Evolutionary conservation across 2,113 vertebrate species (phyloP).

Genomic region (Anolis sagrei): DNA sequence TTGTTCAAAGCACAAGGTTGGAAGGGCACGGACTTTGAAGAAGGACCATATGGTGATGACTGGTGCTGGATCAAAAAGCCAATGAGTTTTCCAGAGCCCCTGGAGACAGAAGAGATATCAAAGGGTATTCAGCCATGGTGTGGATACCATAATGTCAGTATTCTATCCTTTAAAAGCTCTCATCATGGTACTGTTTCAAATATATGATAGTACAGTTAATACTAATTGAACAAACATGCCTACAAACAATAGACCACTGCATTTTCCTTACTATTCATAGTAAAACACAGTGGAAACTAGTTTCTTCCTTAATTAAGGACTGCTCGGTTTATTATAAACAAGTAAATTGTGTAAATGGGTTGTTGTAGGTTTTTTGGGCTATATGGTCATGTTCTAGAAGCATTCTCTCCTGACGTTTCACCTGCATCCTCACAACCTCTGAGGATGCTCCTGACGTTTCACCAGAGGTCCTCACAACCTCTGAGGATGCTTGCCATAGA

Average conservation of each 20-base stretch:
- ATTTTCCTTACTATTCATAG: background rate
- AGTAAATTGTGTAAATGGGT: slow-evolving; percentile 7
- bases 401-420: too few relatives aligned
- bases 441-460: too few relatives aligned
- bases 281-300: background rate
- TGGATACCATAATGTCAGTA: background rate
- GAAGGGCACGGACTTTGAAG: background rate
- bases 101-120: slow-evolving; percentile 6
- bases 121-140: background rate
- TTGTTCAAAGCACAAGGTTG: background rate
- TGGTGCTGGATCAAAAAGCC: background rate
- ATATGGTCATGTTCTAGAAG: too few relatives aligned
- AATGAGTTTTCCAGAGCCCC: background rate
- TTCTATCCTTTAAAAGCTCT: slow-evolving; percentile 4
- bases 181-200: slow-evolving; percentile 7
- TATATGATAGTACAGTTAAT: slow-evolving; percentile 3
- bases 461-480: too few relatives aligned
- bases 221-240: background rate
- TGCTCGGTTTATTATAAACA: slow-evolving; percentile 19
- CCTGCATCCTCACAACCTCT: too few relatives aligned
- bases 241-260: background rate
- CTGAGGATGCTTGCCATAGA: too few relatives aligned
- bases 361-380: too few relatives aligned
- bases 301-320: slow-evolving; percentile 29
- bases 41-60: background rate